Evolutionary conservation across 2,113 vertebrate genomes (phyloP).

Genomic region (Blennius ocellaris): DNA sequence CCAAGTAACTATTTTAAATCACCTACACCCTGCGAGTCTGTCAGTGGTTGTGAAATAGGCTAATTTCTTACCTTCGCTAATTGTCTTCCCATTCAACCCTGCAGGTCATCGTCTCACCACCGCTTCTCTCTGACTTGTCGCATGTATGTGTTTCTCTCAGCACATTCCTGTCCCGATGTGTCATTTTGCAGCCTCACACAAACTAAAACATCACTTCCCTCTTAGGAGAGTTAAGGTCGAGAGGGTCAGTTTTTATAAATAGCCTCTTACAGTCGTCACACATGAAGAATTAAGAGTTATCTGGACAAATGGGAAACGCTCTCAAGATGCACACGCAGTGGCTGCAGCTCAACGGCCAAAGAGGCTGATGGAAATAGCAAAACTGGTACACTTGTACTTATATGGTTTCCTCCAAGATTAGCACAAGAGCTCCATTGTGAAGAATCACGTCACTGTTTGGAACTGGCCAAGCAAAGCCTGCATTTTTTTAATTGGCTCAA

Average conservation of each 20-base stretch:
- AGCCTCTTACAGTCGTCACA: background rate
- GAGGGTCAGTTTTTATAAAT: conserved; percentile 2
- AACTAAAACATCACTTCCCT: conserved; percentile 57
- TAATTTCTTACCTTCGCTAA: conserved; percentile 65
- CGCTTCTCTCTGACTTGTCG: conserved; percentile 53
- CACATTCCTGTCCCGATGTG: conserved; percentile 72
- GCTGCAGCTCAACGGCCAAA: background rate
- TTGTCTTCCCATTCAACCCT: conserved; percentile 39
- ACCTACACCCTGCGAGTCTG: conserved; percentile 10
- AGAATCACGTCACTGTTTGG: conserved; percentile 55
- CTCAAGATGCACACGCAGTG: background rate
- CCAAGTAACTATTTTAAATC: background rate
- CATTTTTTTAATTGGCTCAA: conserved; percentile 23
- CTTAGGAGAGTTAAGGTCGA: conserved; percentile 35
- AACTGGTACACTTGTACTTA: conserved; percentile 42
- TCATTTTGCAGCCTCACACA: conserved; percentile 67
- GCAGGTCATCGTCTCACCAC: conserved; percentile 11
- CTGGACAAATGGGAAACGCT: background rate
- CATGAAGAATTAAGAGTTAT: conserved; percentile 10
- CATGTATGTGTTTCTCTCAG: conserved; percentile 71
- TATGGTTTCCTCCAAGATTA: conserved; percentile 61
- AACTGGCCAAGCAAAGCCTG: conserved; percentile 54
- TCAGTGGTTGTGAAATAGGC: conserved; percentile 38
- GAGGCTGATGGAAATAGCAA: conserved; percentile 25
- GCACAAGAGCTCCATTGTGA: conserved; percentile 60